Percentiles rank a stretch among this genome's conserved stretches.
These are phyloP conservation scores for Anagrus nilaparvatae DNA, from an alignment of 1,140 invertebrate species.

Conservation along the genomic window DNA sequence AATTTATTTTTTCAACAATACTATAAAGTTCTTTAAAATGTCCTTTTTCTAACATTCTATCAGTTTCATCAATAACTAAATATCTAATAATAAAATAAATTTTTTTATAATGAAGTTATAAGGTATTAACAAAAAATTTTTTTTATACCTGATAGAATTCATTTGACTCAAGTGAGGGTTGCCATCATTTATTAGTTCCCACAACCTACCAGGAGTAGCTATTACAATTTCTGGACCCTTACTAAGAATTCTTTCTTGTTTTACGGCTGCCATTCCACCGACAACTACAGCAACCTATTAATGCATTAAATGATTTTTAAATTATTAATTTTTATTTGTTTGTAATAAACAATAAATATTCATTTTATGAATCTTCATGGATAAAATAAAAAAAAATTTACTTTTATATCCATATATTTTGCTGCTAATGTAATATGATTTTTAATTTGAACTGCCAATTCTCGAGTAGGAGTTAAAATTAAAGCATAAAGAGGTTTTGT, in stretches of 20 bases:
- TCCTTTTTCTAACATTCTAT: slow-evolving; percentile 93
- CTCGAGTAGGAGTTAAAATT: slow-evolving; percentile 88
- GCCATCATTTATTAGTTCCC: slow-evolving; percentile 79
- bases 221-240: slow-evolving; percentile 86
- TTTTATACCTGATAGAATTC: slow-evolving; percentile 52
- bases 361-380: neutral
- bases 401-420: slow-evolving; percentile 68
- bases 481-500: slow-evolving; percentile 63
- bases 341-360: slow-evolving; percentile 1
- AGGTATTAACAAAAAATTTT: slow-evolving; percentile 1
- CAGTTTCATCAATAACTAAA: slow-evolving; percentile 96
- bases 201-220: slow-evolving; percentile 89
- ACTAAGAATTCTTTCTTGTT: slow-evolving; percentile 78
- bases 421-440: slow-evolving; percentile 71
- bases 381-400: slow-evolving; percentile 19
- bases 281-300: slow-evolving; percentile 63
- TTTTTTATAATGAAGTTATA: slow-evolving; percentile 5
- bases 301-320: slow-evolving; percentile 5
- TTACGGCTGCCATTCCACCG: slow-evolving; percentile 82
- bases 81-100: slow-evolving; percentile 45
- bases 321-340: slow-evolving; percentile 1
- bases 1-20: slow-evolving; percentile 73
- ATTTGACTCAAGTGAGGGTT: slow-evolving; percentile 65
- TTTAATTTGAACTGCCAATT: slow-evolving; percentile 88
- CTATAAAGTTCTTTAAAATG: slow-evolving; percentile 90